These are phyloP conservation scores for Apocheima hispidaria DNA, from an alignment of 2,888 invertebrate genomes.

Conservation along the genomic window DNA sequence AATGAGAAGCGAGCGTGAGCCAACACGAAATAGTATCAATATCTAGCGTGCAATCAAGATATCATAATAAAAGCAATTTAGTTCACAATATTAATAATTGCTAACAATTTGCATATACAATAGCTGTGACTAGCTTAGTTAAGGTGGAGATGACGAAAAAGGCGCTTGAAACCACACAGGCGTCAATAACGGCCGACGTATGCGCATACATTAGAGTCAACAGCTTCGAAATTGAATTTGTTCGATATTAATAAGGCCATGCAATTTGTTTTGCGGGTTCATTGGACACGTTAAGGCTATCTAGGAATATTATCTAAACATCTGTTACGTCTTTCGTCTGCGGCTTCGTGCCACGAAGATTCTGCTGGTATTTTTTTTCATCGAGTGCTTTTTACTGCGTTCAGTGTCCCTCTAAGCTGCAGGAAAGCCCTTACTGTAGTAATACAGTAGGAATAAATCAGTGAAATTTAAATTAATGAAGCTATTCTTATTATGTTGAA, in stretches of 20 bases:
- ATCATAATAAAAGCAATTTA: slow-evolving; percentile 14
- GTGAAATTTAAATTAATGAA: too few species aligned
- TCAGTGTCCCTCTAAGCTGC: too few species aligned
- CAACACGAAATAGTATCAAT: neutral
- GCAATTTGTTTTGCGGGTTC: slow-evolving; percentile 39
- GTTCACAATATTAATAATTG: slow-evolving; percentile 16
- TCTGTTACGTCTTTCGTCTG: neutral
- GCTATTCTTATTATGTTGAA: too few species aligned
- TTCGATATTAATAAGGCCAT: slow-evolving; percentile 27
- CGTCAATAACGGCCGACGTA: slow-evolving; percentile 19
- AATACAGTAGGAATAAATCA: too few species aligned
- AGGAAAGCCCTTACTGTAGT: too few species aligned
- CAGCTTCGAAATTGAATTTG: slow-evolving; percentile 33
- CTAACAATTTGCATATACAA: slow-evolving; percentile 17
- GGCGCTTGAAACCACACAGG: slow-evolving; percentile 17
- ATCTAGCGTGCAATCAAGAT: slow-evolving; percentile 8
- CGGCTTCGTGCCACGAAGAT: neutral
- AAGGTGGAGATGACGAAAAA: slow-evolving; percentile 18
- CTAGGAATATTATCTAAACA: slow-evolving; percentile 10
- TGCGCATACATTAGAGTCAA: slow-evolving; percentile 36
- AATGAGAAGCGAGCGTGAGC: neutral
- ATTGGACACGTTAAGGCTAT: slow-evolving; percentile 37
- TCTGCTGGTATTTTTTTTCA: neutral
- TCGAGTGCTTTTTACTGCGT: neutral
- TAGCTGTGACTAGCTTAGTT: neutral